phyloP scores from a whole-genome alignment of 53 echinoderm and acorn worm genomes.

The Apostichopus leukothele region DNA sequence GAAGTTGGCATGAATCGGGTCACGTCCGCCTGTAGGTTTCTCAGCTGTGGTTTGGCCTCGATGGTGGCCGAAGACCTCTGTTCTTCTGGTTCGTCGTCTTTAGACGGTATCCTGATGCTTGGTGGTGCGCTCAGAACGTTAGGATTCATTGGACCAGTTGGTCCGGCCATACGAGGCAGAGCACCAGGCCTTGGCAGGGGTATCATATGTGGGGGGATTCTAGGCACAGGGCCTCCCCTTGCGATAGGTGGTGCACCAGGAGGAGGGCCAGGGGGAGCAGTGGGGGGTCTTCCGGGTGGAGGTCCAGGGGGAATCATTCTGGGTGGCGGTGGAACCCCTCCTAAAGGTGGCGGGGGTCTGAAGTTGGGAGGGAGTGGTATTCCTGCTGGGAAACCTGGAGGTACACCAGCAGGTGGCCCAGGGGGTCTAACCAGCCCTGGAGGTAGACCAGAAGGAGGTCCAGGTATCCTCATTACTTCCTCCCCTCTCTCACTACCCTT shows the following conservation, averaged over 20 bases:
- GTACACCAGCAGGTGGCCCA: conserved; percentile 80
- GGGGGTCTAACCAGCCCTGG: conserved; percentile 70
- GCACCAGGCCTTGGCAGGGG: conserved; percentile 59
- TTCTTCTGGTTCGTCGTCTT: conserved; percentile 63
- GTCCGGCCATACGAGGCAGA: conserved; percentile 60
- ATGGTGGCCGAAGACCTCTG: conserved; percentile 88
- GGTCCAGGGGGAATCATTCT: conserved; percentile 81
- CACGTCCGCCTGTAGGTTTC: conserved; percentile 95
- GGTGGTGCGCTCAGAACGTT: conserved; percentile 94
- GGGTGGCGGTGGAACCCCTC: conserved; percentile 72
- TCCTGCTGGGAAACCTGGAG: conserved; percentile 59
- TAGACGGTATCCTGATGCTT: conserved; percentile 74
- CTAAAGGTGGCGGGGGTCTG: conserved; percentile 65
- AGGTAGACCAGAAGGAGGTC: conserved; percentile 75
- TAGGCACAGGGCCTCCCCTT: conserved; percentile 53
- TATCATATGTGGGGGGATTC: conserved; percentile 57
- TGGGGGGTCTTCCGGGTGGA: conserved; percentile 87
- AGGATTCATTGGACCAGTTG: conserved; percentile 60
- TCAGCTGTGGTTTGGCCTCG: conserved; percentile 91
- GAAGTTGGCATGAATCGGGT: conserved; percentile 91
- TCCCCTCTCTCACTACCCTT: conserved; percentile 22
- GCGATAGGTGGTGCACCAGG: conserved; percentile 83
- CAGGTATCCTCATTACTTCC: conserved; percentile 50
- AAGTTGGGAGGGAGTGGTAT: conserved; percentile 53
- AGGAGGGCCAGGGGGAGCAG: conserved; percentile 89